Evolutionary conservation across 2,797 vertebrate species (phyloP).

Genomic region (Babyrousa celebensis): DNA sequence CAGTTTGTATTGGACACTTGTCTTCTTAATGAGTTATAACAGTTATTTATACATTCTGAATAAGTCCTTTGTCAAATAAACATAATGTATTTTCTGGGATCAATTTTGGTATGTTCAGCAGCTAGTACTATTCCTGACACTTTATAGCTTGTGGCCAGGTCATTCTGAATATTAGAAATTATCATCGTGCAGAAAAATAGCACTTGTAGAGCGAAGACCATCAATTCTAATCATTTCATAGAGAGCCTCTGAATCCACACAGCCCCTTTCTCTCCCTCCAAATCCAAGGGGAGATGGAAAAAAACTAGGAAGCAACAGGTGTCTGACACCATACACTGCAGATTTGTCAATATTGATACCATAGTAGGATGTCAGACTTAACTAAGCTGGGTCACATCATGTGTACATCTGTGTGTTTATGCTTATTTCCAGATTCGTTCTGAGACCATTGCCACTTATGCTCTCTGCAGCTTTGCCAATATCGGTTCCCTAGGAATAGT

Average conservation of each 20-base stretch:
- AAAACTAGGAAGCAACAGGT: background rate
- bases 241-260: background rate
- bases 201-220: background rate
- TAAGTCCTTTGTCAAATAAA: constrained; percentile 51
- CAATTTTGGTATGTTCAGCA: constrained; percentile 4
- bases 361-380: background rate
- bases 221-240: background rate
- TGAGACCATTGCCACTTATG: constrained; percentile 95
- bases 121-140: background rate
- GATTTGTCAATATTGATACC: background rate
- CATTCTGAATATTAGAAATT: background rate
- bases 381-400: background rate
- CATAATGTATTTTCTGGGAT: constrained; percentile 3
- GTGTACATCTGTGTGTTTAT: constrained; percentile 63
- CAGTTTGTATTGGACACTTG: background rate
- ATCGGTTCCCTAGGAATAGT: constrained; percentile 93
- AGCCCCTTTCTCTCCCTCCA: background rate
- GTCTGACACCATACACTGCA: background rate
- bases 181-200: background rate
- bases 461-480: constrained; percentile 96
- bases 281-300: background rate
- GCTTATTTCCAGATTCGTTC: constrained; percentile 93
- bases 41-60: constrained; percentile 10
- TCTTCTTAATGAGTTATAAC: constrained; percentile 34
- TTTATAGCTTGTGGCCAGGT: background rate